Percentiles rank a stretch among this genome's conserved stretches.
These are phyloP conservation scores for Belonocnema kinseyi DNA, from an alignment of 1,140 invertebrate genomes.

Conservation along the genomic window DNA sequence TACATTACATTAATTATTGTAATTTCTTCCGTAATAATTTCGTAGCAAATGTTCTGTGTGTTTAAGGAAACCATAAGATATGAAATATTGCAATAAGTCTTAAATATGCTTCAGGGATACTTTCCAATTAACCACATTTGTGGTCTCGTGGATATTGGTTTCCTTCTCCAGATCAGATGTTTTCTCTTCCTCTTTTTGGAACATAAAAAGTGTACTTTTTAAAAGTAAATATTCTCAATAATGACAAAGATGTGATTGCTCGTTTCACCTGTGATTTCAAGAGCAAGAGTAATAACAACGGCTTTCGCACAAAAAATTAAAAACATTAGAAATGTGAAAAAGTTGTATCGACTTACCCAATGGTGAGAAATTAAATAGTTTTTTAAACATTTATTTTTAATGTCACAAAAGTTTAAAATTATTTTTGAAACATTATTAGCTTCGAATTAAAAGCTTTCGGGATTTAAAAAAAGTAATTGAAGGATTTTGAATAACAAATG, in stretches of 20 bases:
- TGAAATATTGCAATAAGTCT: conserved; percentile 10
- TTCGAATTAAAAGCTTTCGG: too few relatives aligned
- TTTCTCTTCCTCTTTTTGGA: neutral
- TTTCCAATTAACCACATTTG: conserved; percentile 36
- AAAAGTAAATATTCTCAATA: neutral
- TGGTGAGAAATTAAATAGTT: too few relatives aligned
- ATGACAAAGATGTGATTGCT: conserved; percentile 8
- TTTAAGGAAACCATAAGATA: neutral
- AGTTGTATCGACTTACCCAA: too few relatives aligned
- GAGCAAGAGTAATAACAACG: conserved; percentile 14
- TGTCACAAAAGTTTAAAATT: too few relatives aligned
- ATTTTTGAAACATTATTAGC: too few relatives aligned
- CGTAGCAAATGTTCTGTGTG: neutral
- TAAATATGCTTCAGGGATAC: conserved; percentile 1
- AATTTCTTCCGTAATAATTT: too few relatives aligned
- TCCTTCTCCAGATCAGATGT: conserved; percentile 11
- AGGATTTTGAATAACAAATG: too few relatives aligned
- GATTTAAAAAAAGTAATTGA: too few relatives aligned
- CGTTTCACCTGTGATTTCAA: conserved; percentile 28
- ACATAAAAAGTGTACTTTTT: neutral
- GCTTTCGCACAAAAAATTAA: conserved; percentile 15
- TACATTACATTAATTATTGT: too few relatives aligned
- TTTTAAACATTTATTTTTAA: too few relatives aligned
- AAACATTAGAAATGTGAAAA: too few relatives aligned
- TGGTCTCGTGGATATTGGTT: conserved; percentile 37